Evolutionary conservation across 2,888 invertebrate genomes (phyloP).

Genomic region (Hemistola chrysoprasaria): DNA sequence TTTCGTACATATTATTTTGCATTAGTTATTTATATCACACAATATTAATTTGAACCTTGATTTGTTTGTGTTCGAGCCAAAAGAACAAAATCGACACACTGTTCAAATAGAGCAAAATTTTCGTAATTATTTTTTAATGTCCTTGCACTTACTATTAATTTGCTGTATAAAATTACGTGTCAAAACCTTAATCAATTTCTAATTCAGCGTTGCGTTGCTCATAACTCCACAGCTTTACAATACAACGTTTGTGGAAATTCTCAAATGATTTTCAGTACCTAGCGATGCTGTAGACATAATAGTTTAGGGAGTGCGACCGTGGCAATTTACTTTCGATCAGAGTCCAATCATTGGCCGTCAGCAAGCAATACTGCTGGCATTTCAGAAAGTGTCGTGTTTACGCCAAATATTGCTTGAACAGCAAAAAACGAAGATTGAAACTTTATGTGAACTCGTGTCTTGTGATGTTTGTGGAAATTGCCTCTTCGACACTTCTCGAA

Average conservation of each 20-base stretch:
- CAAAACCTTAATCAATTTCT: slow-evolving; percentile 11
- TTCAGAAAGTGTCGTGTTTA: slow-evolving; percentile 12
- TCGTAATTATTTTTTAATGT: too few species aligned
- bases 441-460: slow-evolving; percentile 21
- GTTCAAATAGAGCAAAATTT: too few species aligned
- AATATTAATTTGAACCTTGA: too few species aligned
- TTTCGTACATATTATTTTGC: too few species aligned
- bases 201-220: slow-evolving; percentile 7
- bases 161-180: slow-evolving; percentile 4
- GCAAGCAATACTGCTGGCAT: slow-evolving; percentile 7
- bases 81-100: too few species aligned
- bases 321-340: slow-evolving; percentile 75
- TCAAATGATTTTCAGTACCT: too few species aligned
- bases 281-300: slow-evolving; percentile 1
- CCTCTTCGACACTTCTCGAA: slow-evolving; percentile 16
- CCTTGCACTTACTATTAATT: too few species aligned
- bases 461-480: slow-evolving; percentile 15
- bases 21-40: too few species aligned
- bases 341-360: slow-evolving; percentile 59
- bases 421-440: slow-evolving; percentile 19
- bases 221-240: slow-evolving; percentile 8
- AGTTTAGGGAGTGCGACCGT: slow-evolving; percentile 21
- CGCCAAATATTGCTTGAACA: slow-evolving; percentile 19
- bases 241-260: slow-evolving; percentile 24
- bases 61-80: too few species aligned